phyloP scores from a whole-genome alignment of 1,140 invertebrate species.

The Bombus superbus region DNA sequence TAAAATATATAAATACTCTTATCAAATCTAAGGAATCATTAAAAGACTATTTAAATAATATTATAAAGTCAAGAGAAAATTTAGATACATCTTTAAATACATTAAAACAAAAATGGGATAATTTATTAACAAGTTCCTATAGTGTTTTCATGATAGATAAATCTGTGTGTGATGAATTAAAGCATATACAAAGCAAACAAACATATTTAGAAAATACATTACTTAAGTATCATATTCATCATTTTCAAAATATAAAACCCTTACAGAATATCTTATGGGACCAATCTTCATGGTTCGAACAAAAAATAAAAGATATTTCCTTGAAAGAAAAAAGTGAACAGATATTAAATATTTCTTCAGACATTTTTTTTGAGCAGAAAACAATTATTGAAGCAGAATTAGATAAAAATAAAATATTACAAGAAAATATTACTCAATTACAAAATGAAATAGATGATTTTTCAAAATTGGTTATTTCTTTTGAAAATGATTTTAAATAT shows the following conservation, averaged over 20 bases:
- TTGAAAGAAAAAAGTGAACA: constrained; percentile 33
- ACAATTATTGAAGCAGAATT: constrained; percentile 58
- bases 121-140: constrained; percentile 53
- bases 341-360: constrained; percentile 6
- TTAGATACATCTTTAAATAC: constrained; percentile 62
- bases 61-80: constrained; percentile 59
- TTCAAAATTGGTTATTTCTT: constrained; percentile 48
- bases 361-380: constrained; percentile 63
- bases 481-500: constrained; percentile 58
- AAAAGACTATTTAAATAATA: constrained; percentile 61
- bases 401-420: constrained; percentile 55
- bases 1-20: constrained; percentile 57
- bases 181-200: constrained; percentile 63
- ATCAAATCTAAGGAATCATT: constrained; percentile 68
- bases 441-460: constrained; percentile 68
- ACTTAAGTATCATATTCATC: constrained; percentile 41
- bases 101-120: constrained; percentile 61
- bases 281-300: constrained; percentile 67
- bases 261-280: constrained; percentile 63
- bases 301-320: constrained; percentile 58
- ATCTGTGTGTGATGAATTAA: constrained; percentile 67
- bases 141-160: constrained; percentile 41
- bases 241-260: constrained; percentile 62
- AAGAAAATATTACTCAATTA: constrained; percentile 56
- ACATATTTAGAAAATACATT: constrained; percentile 61